Conservation (phyloP, 1,140 invertebrate genomes). For the Lutraria rhynchaena region DNA sequence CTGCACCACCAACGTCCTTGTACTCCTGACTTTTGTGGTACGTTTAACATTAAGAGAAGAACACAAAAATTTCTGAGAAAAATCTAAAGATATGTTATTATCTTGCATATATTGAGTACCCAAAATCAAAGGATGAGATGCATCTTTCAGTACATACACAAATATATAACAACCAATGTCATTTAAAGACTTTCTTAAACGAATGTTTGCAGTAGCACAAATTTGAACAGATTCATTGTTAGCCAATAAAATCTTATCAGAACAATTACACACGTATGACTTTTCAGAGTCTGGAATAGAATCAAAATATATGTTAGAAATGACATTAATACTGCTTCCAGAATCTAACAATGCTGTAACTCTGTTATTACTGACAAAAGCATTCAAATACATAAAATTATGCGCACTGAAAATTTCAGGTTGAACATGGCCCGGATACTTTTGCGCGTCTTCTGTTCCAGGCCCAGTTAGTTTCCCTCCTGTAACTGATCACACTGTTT, state of each 20-base stretch:
- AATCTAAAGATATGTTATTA: conserved; percentile 35
- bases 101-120: conserved; percentile 26
- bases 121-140: conserved; percentile 53
- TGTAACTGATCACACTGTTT: conserved; percentile 8
- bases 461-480: not conserved
- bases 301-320: conserved; percentile 13
- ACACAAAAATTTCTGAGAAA: conserved; percentile 10
- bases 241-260: conserved; percentile 1
- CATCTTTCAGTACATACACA: conserved; percentile 37
- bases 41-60: conserved; percentile 13
- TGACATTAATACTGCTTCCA: conserved; percentile 35
- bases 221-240: conserved; percentile 24
- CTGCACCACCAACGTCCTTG: not conserved
- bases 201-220: conserved; percentile 26
- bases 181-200: not conserved
- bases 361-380: not conserved
- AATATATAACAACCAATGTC: not conserved
- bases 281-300: conserved; percentile 21
- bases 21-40: conserved; percentile 26
- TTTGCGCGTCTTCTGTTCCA: not conserved
- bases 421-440: not conserved
- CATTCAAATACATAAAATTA: conserved; percentile 53
- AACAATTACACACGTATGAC: not conserved
- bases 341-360: conserved; percentile 27
- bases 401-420: not conserved